Evolutionary conservation across 2,113 vertebrate species (phyloP), one percentile per base, ranked within the genome.

Genomic region (Orientallactaga bullata): DNA sequence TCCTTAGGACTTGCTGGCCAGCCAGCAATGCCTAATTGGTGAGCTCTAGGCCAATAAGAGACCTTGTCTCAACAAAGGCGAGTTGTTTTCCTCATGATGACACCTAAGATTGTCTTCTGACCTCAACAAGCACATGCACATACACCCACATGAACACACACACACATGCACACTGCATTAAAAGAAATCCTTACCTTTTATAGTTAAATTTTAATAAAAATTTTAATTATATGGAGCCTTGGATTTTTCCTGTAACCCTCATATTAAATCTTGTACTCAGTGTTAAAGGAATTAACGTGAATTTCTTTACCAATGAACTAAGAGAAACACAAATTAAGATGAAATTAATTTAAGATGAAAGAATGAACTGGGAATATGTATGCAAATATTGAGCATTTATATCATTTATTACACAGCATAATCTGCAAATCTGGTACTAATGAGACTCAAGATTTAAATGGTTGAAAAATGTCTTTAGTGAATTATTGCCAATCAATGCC

Each of bases 391-490:
- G 0, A 96, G 69, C 84, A 94, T 97, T 97, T 90, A 69, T 88
- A 91, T 96, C 97, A 97, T 93, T 97, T 97, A 97, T 91, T 94
- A 97, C 3, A 97, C 21, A 97, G 77, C 60, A 89, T 97, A 98
- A 98, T 97, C 90, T 47, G 94, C 95, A 98, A 98, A 98, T 98
- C 97, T 98, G 63, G 15, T 91, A 97, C 97, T 98, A 98, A 98
- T 97, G 96, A 98, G 98, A 97, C 85, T 96, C 85, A 97, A 97
- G 97, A 98, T 95, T 97, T 98, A 98, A 97, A 97, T 89, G 95
- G 83, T 51, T 95, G 97, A 98, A 97, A 88, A 98, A 96, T 95
- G 83, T 96, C 55, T 98, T 98, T 96, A 97, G 95, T 97, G 96
- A 97, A 97, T 97, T 97, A 98, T 95, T 98, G 97, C 97, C 97